Conservation (phyloP, 2,888 invertebrate genomes). For the Pyrrhia umbra region DNA sequence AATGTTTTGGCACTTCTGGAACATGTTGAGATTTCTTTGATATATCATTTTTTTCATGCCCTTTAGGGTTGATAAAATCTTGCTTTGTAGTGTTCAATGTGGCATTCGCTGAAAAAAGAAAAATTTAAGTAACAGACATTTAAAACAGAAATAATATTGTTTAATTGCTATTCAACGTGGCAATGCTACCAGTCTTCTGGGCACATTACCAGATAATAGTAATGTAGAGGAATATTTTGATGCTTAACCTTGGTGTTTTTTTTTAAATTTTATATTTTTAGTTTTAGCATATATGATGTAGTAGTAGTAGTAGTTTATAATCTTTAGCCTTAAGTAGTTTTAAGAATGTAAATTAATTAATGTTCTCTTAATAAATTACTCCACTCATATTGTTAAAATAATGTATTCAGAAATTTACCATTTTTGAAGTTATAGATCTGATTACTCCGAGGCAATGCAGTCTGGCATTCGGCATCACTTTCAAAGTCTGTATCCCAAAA, state of each 20-base stretch:
- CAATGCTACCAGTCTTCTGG: too few species aligned
- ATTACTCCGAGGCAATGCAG: constrained; percentile 42
- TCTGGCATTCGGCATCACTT: constrained; percentile 75
- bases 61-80: constrained; percentile 31
- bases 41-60: constrained; percentile 13
- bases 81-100: constrained; percentile 21
- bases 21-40: constrained; percentile 17
- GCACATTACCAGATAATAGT: neutral
- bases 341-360: too few species aligned
- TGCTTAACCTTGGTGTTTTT: too few species aligned
- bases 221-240: too few species aligned
- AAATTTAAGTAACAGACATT: neutral
- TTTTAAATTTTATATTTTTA: too few species aligned
- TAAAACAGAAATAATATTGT: too few species aligned
- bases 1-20: constrained; percentile 25
- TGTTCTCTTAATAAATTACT: neutral
- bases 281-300: too few species aligned
- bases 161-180: too few species aligned
- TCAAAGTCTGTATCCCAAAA: constrained; percentile 84
- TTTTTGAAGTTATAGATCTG: constrained; percentile 54
- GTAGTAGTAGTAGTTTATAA: too few species aligned
- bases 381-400: neutral
- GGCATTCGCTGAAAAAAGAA: constrained; percentile 43
- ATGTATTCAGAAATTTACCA: constrained; percentile 34
- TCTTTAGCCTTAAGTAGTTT: too few species aligned